These are phyloP conservation scores for Pteronura brasiliensis DNA, from an alignment of 2,113 vertebrate genomes.

Conservation along the genomic window DNA sequence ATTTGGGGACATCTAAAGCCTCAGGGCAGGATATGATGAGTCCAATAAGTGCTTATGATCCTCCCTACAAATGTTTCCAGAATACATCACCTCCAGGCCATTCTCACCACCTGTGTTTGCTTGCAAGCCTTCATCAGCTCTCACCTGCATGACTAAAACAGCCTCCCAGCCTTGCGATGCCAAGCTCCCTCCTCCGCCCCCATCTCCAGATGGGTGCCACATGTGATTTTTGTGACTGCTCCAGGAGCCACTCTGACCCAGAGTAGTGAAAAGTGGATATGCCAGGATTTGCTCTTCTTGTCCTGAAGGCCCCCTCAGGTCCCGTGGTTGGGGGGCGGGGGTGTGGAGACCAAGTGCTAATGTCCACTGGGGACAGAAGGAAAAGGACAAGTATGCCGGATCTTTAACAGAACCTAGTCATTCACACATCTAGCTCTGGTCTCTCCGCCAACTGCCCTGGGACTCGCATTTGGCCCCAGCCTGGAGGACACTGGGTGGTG, in stretches of 20 bases:
- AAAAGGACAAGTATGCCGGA: no score
- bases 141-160: not conserved
- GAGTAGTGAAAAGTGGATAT: not conserved
- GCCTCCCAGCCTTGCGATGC: not conserved
- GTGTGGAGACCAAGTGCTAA: no score
- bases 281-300: not conserved
- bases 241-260: not conserved
- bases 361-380: not conserved
- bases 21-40: constrained; percentile 60
- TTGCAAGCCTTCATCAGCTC: not conserved
- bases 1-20: constrained; percentile 64
- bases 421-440: not conserved
- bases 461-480: not conserved
- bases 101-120: constrained; percentile 24
- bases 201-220: not conserved
- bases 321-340: accelerated
- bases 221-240: not conserved
- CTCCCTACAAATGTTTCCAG: constrained; percentile 45
- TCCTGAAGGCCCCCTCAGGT: not conserved
- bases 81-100: constrained; percentile 10
- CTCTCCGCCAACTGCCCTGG: not conserved
- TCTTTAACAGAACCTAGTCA: not conserved
- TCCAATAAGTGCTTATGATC: constrained; percentile 10
- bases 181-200: not conserved
- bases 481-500: accelerated